Evolutionary conservation across 1,140 invertebrate species (phyloP).

Genomic region (Scaptomyza hsui): DNA sequence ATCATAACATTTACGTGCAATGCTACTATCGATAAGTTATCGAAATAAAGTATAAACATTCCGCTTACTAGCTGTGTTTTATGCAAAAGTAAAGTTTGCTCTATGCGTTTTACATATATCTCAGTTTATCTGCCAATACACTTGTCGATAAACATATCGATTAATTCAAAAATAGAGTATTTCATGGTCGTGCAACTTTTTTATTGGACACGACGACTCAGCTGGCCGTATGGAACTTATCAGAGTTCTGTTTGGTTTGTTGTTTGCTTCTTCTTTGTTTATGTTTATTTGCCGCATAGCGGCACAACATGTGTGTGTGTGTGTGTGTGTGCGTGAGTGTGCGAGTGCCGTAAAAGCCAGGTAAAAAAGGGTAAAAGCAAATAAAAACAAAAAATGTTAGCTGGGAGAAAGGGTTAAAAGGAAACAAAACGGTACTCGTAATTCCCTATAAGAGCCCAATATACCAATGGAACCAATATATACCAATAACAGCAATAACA

Average conservation of each 20-base stretch:
- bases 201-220: too few species aligned
- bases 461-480: slow-evolving; percentile 27
- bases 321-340: not conserved
- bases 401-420: slow-evolving; percentile 49
- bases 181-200: not conserved
- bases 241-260: slow-evolving; percentile 11
- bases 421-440: slow-evolving; percentile 54
- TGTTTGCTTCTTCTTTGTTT: slow-evolving; percentile 39
- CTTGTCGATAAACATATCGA: not conserved
- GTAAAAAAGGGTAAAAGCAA: slow-evolving; percentile 3
- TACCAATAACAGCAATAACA: slow-evolving; percentile 21
- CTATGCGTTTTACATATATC: too few species aligned
- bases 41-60: not conserved
- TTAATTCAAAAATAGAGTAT: not conserved
- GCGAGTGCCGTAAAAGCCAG: slow-evolving; percentile 16
- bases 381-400: too few species aligned
- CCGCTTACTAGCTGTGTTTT: too few species aligned
- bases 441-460: slow-evolving; percentile 13
- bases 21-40: slow-evolving; percentile 17
- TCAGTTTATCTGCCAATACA: too few species aligned
- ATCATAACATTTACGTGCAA: too few species aligned
- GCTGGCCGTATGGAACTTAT: not conserved
- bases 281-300: slow-evolving; percentile 53
- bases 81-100: too few species aligned
- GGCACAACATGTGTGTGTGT: slow-evolving; percentile 44